Evolutionary conservation across 2,113 vertebrate species (phyloP).

Genomic region (Spheniscus mendiculus): DNA sequence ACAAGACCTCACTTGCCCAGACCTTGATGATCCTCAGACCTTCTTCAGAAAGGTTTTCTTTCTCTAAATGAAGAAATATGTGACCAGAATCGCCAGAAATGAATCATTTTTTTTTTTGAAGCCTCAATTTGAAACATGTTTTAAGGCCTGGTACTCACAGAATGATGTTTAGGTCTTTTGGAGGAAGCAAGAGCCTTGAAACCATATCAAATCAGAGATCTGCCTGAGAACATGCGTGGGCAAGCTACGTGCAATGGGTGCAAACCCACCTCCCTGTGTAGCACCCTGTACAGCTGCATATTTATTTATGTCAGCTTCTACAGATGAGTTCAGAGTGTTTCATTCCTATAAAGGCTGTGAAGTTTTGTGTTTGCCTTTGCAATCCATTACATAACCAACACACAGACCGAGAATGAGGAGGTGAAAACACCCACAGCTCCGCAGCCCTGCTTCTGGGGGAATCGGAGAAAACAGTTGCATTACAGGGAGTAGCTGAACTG

Average conservation of each 20-base stretch:
- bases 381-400: not conserved
- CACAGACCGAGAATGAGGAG: rapidly evolving
- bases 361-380: not conserved
- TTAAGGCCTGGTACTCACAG: not conserved
- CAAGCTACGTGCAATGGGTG: not conserved
- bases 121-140: not conserved
- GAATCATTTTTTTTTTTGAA: not conserved
- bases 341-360: not conserved
- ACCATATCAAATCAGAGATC: not conserved
- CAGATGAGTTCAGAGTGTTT: not conserved
- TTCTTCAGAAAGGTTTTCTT: conserved; percentile 2
- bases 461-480: not conserved
- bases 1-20: conserved; percentile 13
- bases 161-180: not conserved
- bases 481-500: not conserved
- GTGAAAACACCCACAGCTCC: not conserved
- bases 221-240: rapidly evolving
- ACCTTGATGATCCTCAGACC: not conserved
- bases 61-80: not conserved
- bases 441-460: rapidly evolving
- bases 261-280: not conserved
- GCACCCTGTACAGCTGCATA: not conserved
- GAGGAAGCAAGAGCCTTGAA: not conserved
- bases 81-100: not conserved
- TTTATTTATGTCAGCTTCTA: not conserved